Percentiles rank a stretch among this genome's conserved stretches.
These are phyloP conservation scores for Tachuris rubrigastra DNA, from an alignment of 2,113 vertebrate genomes.

Conservation along the genomic window DNA sequence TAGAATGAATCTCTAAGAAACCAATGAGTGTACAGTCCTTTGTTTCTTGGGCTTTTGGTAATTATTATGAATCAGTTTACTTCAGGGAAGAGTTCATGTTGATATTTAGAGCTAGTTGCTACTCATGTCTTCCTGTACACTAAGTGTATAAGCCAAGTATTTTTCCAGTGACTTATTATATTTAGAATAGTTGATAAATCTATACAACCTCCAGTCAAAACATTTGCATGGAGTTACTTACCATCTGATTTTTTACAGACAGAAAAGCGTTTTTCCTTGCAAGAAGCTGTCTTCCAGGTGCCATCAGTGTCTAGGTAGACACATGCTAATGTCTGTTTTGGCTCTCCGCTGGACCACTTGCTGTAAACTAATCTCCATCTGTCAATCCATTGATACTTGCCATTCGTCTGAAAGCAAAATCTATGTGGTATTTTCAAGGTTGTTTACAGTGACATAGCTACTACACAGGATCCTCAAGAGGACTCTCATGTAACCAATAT, in stretches of 20 bases:
- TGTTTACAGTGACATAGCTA: not conserved
- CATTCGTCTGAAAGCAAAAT: constrained; percentile 76
- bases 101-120: not conserved
- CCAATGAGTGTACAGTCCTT: not conserved
- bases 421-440: not conserved
- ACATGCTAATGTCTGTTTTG: constrained; percentile 81
- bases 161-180: not conserved
- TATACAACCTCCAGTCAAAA: not conserved
- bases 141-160: not conserved
- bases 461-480: not conserved
- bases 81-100: not conserved
- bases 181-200: not conserved
- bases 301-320: constrained; percentile 84
- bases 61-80: not conserved
- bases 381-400: constrained; percentile 84
- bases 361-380: constrained; percentile 84
- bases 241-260: constrained; percentile 87
- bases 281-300: constrained; percentile 86
- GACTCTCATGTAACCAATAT: not conserved
- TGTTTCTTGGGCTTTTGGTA: not conserved
- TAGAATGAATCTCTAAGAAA: not conserved
- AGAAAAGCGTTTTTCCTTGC: constrained; percentile 76
- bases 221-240: constrained; percentile 20
- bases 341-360: constrained; percentile 86
- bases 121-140: not conserved